Evolutionary conservation across 92 coral and sea anemone species (phyloP).

Genomic region (Phenganax subtilis): DNA sequence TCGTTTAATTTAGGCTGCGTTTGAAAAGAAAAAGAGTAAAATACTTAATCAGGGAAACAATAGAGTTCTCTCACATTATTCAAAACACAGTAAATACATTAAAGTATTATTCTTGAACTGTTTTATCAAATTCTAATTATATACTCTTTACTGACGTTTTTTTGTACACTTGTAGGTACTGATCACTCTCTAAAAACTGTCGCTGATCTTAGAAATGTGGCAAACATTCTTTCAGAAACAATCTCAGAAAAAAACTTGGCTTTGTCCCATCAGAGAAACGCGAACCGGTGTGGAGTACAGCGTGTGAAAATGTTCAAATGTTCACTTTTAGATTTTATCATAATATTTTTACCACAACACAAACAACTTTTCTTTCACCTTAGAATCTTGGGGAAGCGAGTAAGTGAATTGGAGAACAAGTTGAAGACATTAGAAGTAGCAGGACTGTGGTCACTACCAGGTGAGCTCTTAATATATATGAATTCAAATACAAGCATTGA

Average conservation of each 20-base stretch:
- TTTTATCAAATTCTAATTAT: background rate
- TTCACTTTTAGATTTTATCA: background rate
- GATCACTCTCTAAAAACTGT: slow-evolving; percentile 63
- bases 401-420: slow-evolving; percentile 86
- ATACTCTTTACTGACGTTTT: background rate
- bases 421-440: slow-evolving; percentile 91
- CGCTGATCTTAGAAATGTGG: slow-evolving; percentile 76
- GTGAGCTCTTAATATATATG: slow-evolving; percentile 36
- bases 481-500: background rate
- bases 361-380: background rate
- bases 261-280: slow-evolving; percentile 76
- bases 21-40: slow-evolving; percentile 84
- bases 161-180: slow-evolving; percentile 11
- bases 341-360: background rate
- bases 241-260: slow-evolving; percentile 89
- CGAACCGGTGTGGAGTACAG: slow-evolving; percentile 67
- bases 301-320: background rate
- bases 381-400: slow-evolving; percentile 84
- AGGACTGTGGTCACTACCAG: slow-evolving; percentile 94
- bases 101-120: background rate
- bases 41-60: slow-evolving; percentile 55
- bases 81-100: slow-evolving; percentile 16
- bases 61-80: slow-evolving; percentile 9
- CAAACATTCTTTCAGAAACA: slow-evolving; percentile 85
- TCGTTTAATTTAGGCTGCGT: slow-evolving; percentile 54